Percentiles rank a stretch among this genome's conserved stretches.
Conservation (phyloP, 2,888 invertebrate genomes). For the Lochmaea capreae region DNA sequence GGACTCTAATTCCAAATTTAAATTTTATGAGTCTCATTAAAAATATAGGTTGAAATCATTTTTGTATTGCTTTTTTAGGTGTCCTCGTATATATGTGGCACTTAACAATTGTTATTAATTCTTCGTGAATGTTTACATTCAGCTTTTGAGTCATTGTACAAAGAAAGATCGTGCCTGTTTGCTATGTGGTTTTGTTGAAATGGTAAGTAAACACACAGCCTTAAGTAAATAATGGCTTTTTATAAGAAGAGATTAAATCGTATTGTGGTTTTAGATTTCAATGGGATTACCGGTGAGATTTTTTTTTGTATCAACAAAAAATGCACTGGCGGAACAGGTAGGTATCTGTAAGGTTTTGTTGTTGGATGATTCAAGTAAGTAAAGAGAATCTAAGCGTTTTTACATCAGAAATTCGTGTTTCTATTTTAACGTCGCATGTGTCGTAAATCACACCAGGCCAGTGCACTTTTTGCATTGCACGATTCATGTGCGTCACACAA, state of each 20-base stretch:
- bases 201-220: slow-evolving; percentile 47
- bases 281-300: slow-evolving; percentile 45
- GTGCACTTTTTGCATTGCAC: too few relatives aligned
- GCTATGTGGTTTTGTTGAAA: slow-evolving; percentile 47
- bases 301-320: slow-evolving; percentile 14
- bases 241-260: slow-evolving; percentile 43
- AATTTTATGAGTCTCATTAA: too few relatives aligned
- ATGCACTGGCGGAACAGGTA: background rate
- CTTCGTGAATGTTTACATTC: slow-evolving; percentile 42
- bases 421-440: too few relatives aligned
- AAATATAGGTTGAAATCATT: too few relatives aligned
- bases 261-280: slow-evolving; percentile 43
- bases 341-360: background rate
- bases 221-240: slow-evolving; percentile 48
- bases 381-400: too few relatives aligned
- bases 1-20: too few relatives aligned
- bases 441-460: too few relatives aligned
- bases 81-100: background rate
- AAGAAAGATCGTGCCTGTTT: slow-evolving; percentile 48
- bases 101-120: slow-evolving; percentile 14
- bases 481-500: too few relatives aligned
- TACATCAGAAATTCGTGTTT: too few relatives aligned
- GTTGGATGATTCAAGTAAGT: too few relatives aligned
- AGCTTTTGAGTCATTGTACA: slow-evolving; percentile 35
- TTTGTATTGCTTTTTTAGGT: background rate